Base-by-base conservation (phyloP, 2,797 vertebrate species). In the Typhlichthys eigenmanni region DNA sequence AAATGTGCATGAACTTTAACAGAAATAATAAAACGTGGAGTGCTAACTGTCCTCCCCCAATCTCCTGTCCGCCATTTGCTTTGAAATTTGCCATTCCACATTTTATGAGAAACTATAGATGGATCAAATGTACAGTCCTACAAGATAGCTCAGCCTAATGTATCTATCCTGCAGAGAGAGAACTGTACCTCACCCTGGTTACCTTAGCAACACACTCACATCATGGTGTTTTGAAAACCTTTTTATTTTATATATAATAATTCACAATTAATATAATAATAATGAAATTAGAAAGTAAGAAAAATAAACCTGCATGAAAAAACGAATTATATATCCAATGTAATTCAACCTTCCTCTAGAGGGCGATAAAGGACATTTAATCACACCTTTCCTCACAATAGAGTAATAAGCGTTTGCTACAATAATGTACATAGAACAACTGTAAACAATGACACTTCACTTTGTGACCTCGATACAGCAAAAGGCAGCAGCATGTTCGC, bases 351-450 rank as follows among this genome's bases (percentile, higher is more conserved):
- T 11, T 24, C 81, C 85, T 69, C 82, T 79, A 88, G 89, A 86
- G 77, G 80, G 81, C 62, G 76, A n/a, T 75, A 9, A 47, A 82
- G 79, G 66, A 82, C 64, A 0, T 13, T 51, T n/a, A 81, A 82
- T 73, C 38, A 16, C 1, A 51, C 47, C 53, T 13, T 12, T 48
- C 13, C 47, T 12, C 47, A 12, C 47, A 12, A 1, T 7, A 48
- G 16, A 11, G 43, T 0, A 10, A 4, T n/a, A 2, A n/a, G 38
- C 52, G 8, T 12, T 3, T 50, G 45, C 61, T 43, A 29, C 8
- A 24, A 13, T 13, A 38, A 38, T 38, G 8, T 38, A 24, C 24
- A 38, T 38, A 38, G 34, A 3, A 38, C 5, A 34, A 34, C 34
- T 38, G 5, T 38, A 38, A 38, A 38, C 34, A 38, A 8, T 24